Evolutionary conservation across 2,888 invertebrate species (phyloP), one percentile per base, ranked within the genome.

Genomic region (Deilephila porcellus): DNA sequence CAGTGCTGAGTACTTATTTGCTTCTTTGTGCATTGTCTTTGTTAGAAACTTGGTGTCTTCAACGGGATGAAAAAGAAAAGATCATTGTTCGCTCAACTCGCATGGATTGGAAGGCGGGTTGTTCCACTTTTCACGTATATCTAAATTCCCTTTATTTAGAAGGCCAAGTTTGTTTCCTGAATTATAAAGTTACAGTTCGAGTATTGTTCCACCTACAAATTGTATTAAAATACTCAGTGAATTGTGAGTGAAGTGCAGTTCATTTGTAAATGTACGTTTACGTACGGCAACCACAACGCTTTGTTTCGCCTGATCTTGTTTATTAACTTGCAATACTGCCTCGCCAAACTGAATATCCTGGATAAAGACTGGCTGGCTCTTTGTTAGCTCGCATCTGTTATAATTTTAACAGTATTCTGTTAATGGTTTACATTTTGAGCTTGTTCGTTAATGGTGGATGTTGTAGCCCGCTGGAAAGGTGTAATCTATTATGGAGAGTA

Each of bases 241-340:
- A 67, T 25, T 52, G 67, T 67, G 52, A 67, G 45, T 11, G 64
- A 20, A 67, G 45, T 52, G 1, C 11, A 67, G 67, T 67, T 25
- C 52, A 67, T 67, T 67, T 25, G 67, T 52, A 52, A 45, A 67
- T 52, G 52, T 67, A 67, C 45, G 11, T 45, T n/a, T 8, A n/a
- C 4, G 4, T 17, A 34, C 11, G 52, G 45, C 14, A 67, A 71
- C 59, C 71, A 34, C 71, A 20, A 34, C 20, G 20, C 71, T 59
- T 37, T 59, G 70, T 34, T 29, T 20, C 20, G 71, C 56, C 53
- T 59, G 25, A 67, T 67, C 67, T 67, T 67, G 67, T 67, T 67
- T 52, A 67, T 52, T 20, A 67, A 67, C 45, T 67, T 67, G 67
- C 25, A 25, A 67, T 56, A 19, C 53, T 56, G 19, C 45, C 17